These are phyloP conservation scores for Catamblyrhynchus diadema DNA, from an alignment of 2,797 vertebrate genomes.

Conservation along the genomic window DNA sequence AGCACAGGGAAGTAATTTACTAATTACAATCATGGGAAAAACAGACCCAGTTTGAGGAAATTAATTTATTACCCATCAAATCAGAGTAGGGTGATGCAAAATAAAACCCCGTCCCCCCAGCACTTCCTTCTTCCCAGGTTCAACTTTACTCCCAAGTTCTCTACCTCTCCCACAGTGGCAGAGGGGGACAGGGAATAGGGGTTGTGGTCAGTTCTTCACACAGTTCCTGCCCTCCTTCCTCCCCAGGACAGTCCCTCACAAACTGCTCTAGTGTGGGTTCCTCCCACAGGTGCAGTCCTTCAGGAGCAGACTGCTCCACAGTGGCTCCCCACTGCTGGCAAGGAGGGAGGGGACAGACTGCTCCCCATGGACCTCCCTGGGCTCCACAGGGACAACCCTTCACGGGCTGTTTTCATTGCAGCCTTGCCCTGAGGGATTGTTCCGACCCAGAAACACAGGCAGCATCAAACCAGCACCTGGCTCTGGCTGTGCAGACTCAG, in stretches of 20 bases:
- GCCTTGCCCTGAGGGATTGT: neutral
- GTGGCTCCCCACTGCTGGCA: neutral
- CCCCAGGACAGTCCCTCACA: neutral
- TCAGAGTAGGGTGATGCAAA: neutral
- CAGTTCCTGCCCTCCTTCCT: neutral
- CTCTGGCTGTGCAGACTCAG: neutral
- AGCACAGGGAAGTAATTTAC: neutral
- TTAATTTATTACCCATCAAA: neutral
- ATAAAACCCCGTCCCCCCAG: neutral
- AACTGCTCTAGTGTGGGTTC: neutral
- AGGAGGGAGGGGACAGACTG: neutral
- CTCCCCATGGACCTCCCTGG: neutral
- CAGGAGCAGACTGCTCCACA: neutral
- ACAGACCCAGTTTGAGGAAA: neutral
- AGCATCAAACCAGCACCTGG: neutral
- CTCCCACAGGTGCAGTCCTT: neutral
- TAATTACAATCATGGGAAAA: neutral
- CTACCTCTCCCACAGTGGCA: accelerated
- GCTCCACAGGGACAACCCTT: neutral
- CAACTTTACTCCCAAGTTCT: neutral
- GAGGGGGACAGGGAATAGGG: neutral
- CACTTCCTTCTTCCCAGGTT: neutral
- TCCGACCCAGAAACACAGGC: neutral
- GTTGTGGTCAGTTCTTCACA: neutral
- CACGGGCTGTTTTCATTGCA: neutral